Base-by-base conservation (phyloP, 1,140 invertebrate species). In the Brachystomella parvula region DNA sequence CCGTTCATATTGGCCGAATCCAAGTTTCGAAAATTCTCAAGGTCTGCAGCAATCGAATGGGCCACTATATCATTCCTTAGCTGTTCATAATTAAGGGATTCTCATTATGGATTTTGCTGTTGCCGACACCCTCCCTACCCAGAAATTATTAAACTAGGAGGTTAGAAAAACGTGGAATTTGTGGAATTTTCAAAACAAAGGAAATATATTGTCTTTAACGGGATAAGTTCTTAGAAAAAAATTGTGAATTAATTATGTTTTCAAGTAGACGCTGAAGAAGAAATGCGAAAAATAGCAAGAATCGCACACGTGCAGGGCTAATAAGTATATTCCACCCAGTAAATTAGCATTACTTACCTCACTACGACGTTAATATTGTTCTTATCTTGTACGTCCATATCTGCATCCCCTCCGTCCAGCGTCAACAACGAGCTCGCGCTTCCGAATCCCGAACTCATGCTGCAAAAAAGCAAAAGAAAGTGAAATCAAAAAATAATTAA, bases 361-460 rank as follows among this genome's bases (percentile, higher is more conserved):
- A 90, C 85, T 28, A 88, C 87, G 19, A 90, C 87, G 76, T 88
- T 89, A 63, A 89, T 89, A 73, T 88, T 89, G 73, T 89, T 87
- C 75, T 89, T 73, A 61, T 72, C 87, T n/a, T 80, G 79, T 24
- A 75, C 56, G 1, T 68, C 66, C 47, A 64, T 63, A 24, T 53
- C 44, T 32, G 69, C 67, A 67, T 63, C 67, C 19, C 68, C 72
- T 33, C 63, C 64, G n/a, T 73, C 72, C 21, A 67, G 63, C 6
- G 69, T 71, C 19, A 68, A 65, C 2, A 73, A 49, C 2, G 72
- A 73, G 6, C 67, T 69, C 2, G 72, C 72, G 61, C 69, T 71
- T 19, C 72, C 72, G 21, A 71, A 28, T 56, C 67, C 70, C 47
- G 65, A 57, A 28, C 60, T 71, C 29, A 62, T 71, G 49, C 44